Conservation (phyloP, 2,888 invertebrate genomes). For the Phasia obesa region DNA sequence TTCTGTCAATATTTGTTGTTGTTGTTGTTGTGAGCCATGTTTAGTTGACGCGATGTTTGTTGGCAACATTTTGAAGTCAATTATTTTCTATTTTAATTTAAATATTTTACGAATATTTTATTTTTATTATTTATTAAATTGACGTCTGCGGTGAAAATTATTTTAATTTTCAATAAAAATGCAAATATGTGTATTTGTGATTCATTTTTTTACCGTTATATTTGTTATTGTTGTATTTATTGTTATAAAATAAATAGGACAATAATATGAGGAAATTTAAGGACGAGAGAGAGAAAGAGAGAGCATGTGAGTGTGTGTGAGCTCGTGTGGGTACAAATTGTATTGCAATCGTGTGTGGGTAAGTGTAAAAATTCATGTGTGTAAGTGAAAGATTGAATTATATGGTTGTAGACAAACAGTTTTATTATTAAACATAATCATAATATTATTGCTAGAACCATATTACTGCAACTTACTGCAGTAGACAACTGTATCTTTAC, state of each 20-base stretch:
- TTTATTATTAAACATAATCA: too few species aligned
- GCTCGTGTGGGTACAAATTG: conserved; percentile 40
- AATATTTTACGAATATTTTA: conserved; percentile 51
- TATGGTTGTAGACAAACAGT: too few species aligned
- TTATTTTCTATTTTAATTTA: conserved; percentile 72
- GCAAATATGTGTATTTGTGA: conserved; percentile 72
- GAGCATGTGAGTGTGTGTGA: conserved; percentile 32
- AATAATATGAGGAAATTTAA: conserved; percentile 29
- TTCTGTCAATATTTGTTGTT: conserved; percentile 44
- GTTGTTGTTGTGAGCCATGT: conserved; percentile 29
- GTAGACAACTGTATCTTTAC: too few species aligned
- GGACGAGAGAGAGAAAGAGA: too few species aligned
- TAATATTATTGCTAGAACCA: too few species aligned
- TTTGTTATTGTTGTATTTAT: conserved; percentile 23
- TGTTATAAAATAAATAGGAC: conserved; percentile 60
- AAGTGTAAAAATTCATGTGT: background rate
- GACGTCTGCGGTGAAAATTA: conserved; percentile 75
- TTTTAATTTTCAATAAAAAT: conserved; percentile 76
- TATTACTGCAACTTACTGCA: too few species aligned
- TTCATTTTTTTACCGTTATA: conserved; percentile 31
- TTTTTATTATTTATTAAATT: conserved; percentile 69
- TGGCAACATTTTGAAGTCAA: conserved; percentile 71
- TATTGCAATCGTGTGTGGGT: conserved; percentile 46
- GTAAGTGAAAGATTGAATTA: too few species aligned
- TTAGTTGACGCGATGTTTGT: conserved; percentile 64